Percentiles rank a stretch among this genome's conserved stretches.
Evolutionary conservation across 2,888 invertebrate species (phyloP).

Genomic region (Plebejus anna): DNA sequence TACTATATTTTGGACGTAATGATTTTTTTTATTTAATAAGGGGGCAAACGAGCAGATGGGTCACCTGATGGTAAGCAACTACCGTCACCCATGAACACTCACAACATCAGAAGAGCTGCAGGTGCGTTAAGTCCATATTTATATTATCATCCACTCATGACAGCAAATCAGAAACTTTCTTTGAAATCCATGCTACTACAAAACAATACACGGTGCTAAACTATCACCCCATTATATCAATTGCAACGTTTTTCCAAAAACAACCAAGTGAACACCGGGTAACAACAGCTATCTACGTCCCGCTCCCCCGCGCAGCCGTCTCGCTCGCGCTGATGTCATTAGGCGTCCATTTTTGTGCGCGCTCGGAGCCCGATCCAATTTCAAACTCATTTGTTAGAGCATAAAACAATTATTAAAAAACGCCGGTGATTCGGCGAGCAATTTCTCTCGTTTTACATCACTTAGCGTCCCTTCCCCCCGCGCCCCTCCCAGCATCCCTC

Average conservation of each 20-base stretch:
- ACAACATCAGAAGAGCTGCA: too few species aligned
- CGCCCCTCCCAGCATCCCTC: not conserved
- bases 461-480: constrained; percentile 46
- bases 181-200: not conserved
- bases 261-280: constrained; percentile 25
- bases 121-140: too few species aligned
- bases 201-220: not conserved
- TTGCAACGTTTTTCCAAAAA: not conserved
- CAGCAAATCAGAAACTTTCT: not conserved
- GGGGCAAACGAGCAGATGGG: too few species aligned
- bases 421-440: constrained; percentile 70
- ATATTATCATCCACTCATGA: too few species aligned
- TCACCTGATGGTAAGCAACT: too few species aligned
- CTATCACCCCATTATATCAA: not conserved
- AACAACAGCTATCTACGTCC: constrained; percentile 38
- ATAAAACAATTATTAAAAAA: constrained; percentile 80
- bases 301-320: constrained; percentile 46
- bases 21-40: too few species aligned
- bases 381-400: constrained; percentile 84
- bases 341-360: constrained; percentile 84
- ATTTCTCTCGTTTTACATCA: constrained; percentile 71
- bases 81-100: too few species aligned
- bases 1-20: too few species aligned
- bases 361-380: constrained; percentile 82
- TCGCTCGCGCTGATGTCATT: constrained; percentile 81